A percentile compares a stretch with the other conserved stretches of the same genome.
Conservation (phyloP, 2,113 vertebrate genomes). For the Gobiocypris rarus region DNA sequence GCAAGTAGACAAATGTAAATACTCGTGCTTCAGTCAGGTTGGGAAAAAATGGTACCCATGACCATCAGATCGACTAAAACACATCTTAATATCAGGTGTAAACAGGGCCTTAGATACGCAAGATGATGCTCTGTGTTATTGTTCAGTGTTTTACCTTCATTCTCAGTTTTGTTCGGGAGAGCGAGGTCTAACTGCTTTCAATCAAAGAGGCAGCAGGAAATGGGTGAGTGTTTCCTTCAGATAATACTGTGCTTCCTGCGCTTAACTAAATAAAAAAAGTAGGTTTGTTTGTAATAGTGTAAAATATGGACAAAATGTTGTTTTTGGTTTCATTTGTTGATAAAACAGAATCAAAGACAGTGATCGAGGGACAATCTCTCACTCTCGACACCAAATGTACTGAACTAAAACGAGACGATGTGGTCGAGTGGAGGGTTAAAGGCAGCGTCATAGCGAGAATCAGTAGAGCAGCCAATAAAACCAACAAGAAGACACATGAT, state of each 20-base stretch:
- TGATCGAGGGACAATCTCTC: neutral
- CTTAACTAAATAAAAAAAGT: neutral
- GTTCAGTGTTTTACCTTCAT: neutral
- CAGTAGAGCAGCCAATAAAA: neutral
- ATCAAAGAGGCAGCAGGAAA: fast-evolving
- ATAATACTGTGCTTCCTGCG: neutral
- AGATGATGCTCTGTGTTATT: too few species aligned
- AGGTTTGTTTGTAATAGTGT: neutral
- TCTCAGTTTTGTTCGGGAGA: neutral
- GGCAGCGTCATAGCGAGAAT: neutral
- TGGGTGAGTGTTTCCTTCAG: neutral
- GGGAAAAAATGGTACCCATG: too few species aligned
- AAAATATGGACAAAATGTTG: neutral
- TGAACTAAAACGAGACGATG: too few species aligned
- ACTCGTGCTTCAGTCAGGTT: too few species aligned
- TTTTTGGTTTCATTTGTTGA: neutral
- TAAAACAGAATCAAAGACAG: neutral
- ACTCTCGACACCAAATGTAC: neutral
- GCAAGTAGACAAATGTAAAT: too few species aligned
- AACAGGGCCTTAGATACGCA: too few species aligned
- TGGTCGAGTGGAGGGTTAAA: neutral
- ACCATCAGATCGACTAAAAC: too few species aligned
- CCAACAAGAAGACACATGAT: neutral
- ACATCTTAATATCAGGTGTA: too few species aligned
- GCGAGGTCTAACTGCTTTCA: neutral